Evolutionary conservation across 2,888 invertebrate species (phyloP).

Genomic region (Leptodirus hochenwartii): DNA sequence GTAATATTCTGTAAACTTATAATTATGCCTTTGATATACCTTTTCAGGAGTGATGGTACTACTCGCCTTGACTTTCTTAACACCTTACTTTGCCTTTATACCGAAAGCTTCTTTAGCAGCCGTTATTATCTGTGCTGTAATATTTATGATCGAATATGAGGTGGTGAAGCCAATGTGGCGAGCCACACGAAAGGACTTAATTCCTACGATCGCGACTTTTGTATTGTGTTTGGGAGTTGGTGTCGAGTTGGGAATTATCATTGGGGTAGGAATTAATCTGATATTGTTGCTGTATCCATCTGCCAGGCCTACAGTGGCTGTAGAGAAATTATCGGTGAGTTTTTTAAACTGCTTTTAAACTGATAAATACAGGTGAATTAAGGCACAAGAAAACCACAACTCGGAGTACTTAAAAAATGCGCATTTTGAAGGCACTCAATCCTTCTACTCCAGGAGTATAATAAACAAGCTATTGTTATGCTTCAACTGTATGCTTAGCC

Average conservation of each 20-base stretch:
- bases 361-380: background rate
- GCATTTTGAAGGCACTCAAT: no score
- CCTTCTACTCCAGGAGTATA: no score
- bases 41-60: conserved; percentile 56
- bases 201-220: conserved; percentile 72
- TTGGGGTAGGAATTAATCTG: conserved; percentile 65
- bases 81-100: conserved; percentile 78
- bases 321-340: conserved; percentile 49
- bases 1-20: conserved; percentile 1
- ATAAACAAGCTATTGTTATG: no score
- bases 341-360: background rate
- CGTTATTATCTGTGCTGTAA: conserved; percentile 87
- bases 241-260: conserved; percentile 71
- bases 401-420: no score
- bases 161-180: conserved; percentile 74
- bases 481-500: no score
- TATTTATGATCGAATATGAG: conserved; percentile 88
- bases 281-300: conserved; percentile 63
- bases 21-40: background rate
- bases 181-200: conserved; percentile 59
- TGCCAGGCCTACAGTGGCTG: conserved; percentile 56
- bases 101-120: conserved; percentile 80
- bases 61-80: conserved; percentile 65
- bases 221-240: conserved; percentile 62
- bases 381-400: no score